Conservation (phyloP, 2,888 invertebrate species). For the Chloromyia formosa region DNA sequence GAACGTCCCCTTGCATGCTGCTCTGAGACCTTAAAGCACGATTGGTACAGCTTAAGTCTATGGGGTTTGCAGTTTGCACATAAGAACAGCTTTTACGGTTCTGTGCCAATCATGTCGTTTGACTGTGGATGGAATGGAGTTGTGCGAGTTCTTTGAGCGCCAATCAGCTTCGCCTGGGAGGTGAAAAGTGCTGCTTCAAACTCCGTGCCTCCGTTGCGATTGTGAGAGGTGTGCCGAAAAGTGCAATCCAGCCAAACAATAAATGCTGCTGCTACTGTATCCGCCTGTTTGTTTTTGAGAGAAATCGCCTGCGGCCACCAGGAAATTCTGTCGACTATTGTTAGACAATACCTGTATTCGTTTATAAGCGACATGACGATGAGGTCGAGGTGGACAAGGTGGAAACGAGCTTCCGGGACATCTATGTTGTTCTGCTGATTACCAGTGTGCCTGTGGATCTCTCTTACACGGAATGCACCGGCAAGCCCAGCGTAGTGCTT, state of each 20-base stretch:
- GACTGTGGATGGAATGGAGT: slow-evolving; percentile 58
- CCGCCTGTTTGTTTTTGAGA: background rate
- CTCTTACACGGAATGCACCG: background rate
- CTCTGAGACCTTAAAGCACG: slow-evolving; percentile 57
- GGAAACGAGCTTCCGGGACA: background rate
- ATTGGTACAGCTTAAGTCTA: slow-evolving; percentile 56
- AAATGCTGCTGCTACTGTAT: slow-evolving; percentile 1
- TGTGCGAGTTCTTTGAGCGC: slow-evolving; percentile 47
- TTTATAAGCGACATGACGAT: background rate
- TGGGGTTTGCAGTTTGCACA: slow-evolving; percentile 50
- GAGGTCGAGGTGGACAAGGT: background rate
- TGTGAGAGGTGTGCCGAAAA: background rate
- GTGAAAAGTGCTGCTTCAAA: slow-evolving; percentile 1
- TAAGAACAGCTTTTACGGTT: slow-evolving; percentile 59
- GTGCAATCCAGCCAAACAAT: background rate
- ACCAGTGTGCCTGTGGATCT: background rate
- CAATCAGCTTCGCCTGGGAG: background rate
- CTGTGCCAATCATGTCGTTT: slow-evolving; percentile 62
- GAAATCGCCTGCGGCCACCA: background rate
- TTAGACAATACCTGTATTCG: background rate
- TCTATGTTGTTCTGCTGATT: background rate
- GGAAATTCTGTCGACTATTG: background rate
- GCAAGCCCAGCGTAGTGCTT: background rate
- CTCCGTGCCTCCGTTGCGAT: background rate
- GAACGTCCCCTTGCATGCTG: slow-evolving; percentile 54